phyloP scores from a whole-genome alignment of 2,113 vertebrate species.

The Pungitius pungitius region DNA sequence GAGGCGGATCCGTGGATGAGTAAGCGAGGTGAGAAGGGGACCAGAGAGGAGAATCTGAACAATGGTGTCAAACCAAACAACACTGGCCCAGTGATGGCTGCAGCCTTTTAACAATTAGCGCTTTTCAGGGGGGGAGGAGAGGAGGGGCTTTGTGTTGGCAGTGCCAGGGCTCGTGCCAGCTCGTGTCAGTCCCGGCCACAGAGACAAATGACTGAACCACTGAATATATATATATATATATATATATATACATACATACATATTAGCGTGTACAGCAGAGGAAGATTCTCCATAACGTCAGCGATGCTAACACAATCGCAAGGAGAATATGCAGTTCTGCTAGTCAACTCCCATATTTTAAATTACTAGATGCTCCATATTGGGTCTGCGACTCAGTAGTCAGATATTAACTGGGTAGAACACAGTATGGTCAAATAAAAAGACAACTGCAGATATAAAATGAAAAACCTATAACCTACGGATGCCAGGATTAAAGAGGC shows the following conservation, averaged over 20 bases:
- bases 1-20: slow-evolving; percentile 1
- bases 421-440: not conserved
- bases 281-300: slow-evolving; percentile 34
- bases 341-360: not conserved
- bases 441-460: not conserved
- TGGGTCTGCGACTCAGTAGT: not conserved
- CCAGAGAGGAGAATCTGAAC: slow-evolving; percentile 76
- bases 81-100: slow-evolving; percentile 82
- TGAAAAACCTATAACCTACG: not conserved
- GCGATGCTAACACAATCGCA: slow-evolving; percentile 5
- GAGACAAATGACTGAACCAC: slow-evolving; percentile 71
- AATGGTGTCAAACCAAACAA: slow-evolving; percentile 90
- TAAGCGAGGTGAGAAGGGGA: slow-evolving; percentile 51
- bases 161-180: slow-evolving; percentile 85
- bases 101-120: slow-evolving; percentile 85
- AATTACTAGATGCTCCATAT: not conserved
- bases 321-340: not conserved
- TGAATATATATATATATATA: slow-evolving; percentile 33
- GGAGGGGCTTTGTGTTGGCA: slow-evolving; percentile 66
- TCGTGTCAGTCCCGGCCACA: slow-evolving; percentile 81
- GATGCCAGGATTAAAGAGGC: not conserved
- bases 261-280: slow-evolving; percentile 5
- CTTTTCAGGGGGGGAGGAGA: slow-evolving; percentile 82
- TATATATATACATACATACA: slow-evolving; percentile 19
- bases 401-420: not conserved